These are phyloP conservation scores for Chloroceryle amazona DNA, from an alignment of 2,797 vertebrate genomes.

Conservation along the genomic window DNA sequence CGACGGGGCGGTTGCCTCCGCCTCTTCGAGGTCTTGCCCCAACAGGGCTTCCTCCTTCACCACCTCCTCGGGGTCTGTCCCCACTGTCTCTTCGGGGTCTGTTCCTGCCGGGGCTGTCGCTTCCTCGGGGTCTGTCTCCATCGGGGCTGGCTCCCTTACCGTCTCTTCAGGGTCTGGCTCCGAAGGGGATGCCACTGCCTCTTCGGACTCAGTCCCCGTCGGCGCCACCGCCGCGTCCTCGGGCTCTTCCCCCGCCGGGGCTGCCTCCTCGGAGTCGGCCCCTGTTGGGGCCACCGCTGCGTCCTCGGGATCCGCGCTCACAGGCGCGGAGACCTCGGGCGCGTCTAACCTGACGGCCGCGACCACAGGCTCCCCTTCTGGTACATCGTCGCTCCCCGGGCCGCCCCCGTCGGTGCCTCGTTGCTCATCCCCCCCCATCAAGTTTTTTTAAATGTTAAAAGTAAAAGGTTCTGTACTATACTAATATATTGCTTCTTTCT, in stretches of 20 bases:
- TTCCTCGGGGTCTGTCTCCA: not conserved
- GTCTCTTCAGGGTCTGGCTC: not conserved
- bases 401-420: not conserved
- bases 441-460: not conserved
- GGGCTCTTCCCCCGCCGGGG: not conserved
- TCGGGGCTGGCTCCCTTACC: not conserved
- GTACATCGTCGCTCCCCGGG: not conserved
- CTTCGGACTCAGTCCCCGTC: not conserved
- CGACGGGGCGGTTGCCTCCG: not conserved
- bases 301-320: accelerated
- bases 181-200: accelerated
- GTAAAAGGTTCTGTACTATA: not conserved
- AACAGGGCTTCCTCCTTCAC: too few species aligned
- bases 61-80: too few species aligned
- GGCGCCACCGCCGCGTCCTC: not conserved
- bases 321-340: not conserved
- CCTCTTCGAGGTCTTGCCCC: not conserved
- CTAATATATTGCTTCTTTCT: not conserved
- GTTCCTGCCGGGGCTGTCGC: accelerated
- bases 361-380: not conserved
- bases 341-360: not conserved
- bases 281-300: not conserved
- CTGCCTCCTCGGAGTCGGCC: not conserved
- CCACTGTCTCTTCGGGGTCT: not conserved
- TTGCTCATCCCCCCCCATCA: not conserved